Evolutionary conservation across 2,888 invertebrate species (phyloP).

Genomic region (Cataglyphis rosenhaueri): DNA sequence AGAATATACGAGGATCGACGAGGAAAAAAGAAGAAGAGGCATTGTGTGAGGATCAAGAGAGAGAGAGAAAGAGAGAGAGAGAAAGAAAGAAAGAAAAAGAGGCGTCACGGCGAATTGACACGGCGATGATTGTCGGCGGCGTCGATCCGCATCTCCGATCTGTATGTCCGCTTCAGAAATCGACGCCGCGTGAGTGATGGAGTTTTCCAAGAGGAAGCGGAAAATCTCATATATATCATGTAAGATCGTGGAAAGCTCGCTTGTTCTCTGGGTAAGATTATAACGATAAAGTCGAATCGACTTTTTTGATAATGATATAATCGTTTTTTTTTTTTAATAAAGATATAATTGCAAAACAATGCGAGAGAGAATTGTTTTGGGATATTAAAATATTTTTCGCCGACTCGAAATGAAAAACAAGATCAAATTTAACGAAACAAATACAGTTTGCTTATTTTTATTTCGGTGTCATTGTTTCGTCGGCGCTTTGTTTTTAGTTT

Average conservation of each 20-base stretch:
- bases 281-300: conserved; percentile 4
- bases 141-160: conserved; percentile 34
- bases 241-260: neutral
- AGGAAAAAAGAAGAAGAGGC: conserved; percentile 24
- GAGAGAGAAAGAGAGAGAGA: conserved; percentile 47
- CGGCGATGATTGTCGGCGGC: conserved; percentile 59
- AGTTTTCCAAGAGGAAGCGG: conserved; percentile 11
- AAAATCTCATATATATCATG: neutral
- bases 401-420: neutral
- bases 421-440: neutral
- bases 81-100: neutral
- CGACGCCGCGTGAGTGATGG: neutral
- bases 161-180: neutral
- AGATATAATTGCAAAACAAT: neutral
- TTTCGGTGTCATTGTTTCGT: neutral
- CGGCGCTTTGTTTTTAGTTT: neutral
- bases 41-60: conserved; percentile 48
- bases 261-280: conserved; percentile 19
- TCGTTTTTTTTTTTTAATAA: neutral
- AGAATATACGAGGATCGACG: conserved; percentile 7
- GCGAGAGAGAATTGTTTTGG: too few relatives aligned
- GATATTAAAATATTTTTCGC: neutral
- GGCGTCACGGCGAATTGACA: conserved; percentile 59
- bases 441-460: neutral
- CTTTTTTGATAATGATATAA: neutral